Conservation (phyloP, 2,888 invertebrate species). For the Caenorhabditis becei region DNA sequence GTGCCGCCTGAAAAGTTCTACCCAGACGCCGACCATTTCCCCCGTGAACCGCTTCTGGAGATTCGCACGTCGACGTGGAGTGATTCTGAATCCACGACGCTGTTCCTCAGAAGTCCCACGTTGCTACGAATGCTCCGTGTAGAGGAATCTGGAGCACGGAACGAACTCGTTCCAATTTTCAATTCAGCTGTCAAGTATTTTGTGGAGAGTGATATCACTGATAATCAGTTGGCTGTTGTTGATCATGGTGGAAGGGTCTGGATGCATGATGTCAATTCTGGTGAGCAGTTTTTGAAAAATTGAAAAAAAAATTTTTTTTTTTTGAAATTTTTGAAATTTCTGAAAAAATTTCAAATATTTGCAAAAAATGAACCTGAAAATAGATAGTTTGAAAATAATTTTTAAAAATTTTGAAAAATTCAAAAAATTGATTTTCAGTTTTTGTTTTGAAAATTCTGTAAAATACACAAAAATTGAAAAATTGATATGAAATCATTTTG, state of each 20-base stretch:
- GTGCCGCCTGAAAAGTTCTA: constrained; percentile 20
- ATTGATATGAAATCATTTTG: no score
- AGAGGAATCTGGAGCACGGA: neutral
- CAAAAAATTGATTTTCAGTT: no score
- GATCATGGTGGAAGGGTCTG: constrained; percentile 56
- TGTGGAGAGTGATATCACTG: constrained; percentile 42
- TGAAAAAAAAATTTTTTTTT: no score
- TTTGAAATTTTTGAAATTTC: no score
- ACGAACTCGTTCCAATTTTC: constrained; percentile 29
- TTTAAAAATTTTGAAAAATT: no score
- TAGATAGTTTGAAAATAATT: no score
- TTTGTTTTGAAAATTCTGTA: no score
- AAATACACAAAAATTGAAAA: no score
- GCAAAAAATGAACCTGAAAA: no score
- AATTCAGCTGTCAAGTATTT: constrained; percentile 43
- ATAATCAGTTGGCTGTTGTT: constrained; percentile 48
- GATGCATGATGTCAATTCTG: constrained; percentile 11
- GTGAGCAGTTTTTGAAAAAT: no score
- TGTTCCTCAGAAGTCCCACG: constrained; percentile 28
- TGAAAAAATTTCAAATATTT: no score
- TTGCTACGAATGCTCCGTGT: constrained; percentile 22
- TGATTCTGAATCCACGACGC: neutral
- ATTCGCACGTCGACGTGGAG: constrained; percentile 21
- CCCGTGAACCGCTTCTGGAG: constrained; percentile 25
- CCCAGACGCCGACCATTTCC: neutral